Conservation (phyloP, 2,797 vertebrate species). For the Pseudomugil gertrudae region DNA sequence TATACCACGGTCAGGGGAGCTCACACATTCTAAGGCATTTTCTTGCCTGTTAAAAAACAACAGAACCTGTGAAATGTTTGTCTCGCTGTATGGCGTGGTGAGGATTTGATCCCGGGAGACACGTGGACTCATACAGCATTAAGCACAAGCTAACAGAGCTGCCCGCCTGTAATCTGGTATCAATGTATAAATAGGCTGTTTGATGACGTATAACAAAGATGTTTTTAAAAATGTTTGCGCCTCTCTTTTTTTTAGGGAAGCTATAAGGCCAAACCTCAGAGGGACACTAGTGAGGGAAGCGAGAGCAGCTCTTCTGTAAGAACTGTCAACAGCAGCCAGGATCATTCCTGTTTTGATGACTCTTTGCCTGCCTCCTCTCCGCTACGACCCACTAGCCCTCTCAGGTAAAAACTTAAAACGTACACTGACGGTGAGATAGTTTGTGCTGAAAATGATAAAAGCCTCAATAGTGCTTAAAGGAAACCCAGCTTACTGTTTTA, state of each 20-base stretch:
- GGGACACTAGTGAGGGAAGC: constrained; percentile 80
- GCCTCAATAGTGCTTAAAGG: not conserved
- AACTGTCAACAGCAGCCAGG: constrained; percentile 72
- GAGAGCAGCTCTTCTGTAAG: constrained; percentile 79
- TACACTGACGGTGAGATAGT: constrained; percentile 1
- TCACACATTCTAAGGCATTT: too few species aligned
- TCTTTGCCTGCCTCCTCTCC: constrained; percentile 50
- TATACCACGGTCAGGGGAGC: too few species aligned
- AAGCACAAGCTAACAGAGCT: not conserved
- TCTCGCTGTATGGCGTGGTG: too few species aligned
- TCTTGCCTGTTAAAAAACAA: too few species aligned
- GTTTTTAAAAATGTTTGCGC: not conserved
- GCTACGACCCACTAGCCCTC: constrained; percentile 75
- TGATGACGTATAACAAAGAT: not conserved
- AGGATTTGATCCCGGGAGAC: too few species aligned
- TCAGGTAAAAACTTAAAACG: constrained; percentile 68
- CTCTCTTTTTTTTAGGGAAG: constrained; percentile 81
- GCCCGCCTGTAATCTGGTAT: not conserved
- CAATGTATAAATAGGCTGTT: not conserved
- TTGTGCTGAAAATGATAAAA: not conserved
- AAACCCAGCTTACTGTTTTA: not conserved
- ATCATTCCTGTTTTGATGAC: constrained; percentile 80
- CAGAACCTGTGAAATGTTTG: too few species aligned
- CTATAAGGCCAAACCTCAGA: constrained; percentile 83
- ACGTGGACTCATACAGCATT: not conserved